Conservation (phyloP, 2,797 vertebrate species). For the Eremophila alpestris region DNA sequence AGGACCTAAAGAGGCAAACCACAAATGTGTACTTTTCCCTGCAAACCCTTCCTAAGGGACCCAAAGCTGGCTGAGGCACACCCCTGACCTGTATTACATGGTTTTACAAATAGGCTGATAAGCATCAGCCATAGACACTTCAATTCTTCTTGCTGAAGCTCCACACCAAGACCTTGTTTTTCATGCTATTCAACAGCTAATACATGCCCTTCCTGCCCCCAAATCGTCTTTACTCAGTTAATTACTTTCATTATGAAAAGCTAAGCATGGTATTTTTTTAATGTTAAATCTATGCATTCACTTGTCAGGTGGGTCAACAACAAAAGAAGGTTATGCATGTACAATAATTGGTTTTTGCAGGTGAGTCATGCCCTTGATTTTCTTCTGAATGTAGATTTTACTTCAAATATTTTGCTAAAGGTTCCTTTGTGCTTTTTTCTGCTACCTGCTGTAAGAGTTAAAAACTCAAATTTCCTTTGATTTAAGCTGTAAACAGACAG, state of each 20-base stretch:
- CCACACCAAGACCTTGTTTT: background rate
- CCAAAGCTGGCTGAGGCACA: background rate
- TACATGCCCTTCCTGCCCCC: background rate
- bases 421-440: slow-evolving; percentile 26
- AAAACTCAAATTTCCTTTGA: slow-evolving; percentile 42
- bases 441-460: slow-evolving; percentile 53
- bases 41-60: background rate
- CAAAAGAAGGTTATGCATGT: background rate
- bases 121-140: background rate
- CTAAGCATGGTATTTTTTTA: background rate
- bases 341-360: background rate
- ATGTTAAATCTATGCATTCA: background rate
- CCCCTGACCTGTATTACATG: background rate
- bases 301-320: background rate
- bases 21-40: background rate
- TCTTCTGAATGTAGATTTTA: background rate
- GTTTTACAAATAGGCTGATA: background rate
- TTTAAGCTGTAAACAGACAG: slow-evolving; percentile 63
- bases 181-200: background rate
- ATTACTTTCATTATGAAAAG: background rate
- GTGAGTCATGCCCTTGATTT: background rate
- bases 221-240: background rate
- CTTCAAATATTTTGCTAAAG: slow-evolving; percentile 14
- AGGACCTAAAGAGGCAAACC: background rate
- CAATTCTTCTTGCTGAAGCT: background rate